These are phyloP conservation scores for Propsilocerus akamusi DNA, from an alignment of 1,140 invertebrate genomes.

Conservation along the genomic window DNA sequence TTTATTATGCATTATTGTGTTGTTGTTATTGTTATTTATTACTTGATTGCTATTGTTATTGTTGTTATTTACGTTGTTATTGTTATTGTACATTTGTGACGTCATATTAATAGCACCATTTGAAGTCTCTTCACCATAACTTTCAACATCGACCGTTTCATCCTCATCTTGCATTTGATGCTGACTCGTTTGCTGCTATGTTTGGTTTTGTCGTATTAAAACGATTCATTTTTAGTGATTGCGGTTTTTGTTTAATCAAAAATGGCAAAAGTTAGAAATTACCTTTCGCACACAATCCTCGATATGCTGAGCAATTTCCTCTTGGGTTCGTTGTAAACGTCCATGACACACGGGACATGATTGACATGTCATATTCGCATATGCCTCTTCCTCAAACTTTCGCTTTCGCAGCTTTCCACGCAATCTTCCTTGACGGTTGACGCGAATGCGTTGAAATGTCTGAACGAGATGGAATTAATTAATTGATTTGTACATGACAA, in stretches of 20 bases:
- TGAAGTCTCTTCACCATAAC: slow-evolving; percentile 19
- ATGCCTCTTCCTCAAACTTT: slow-evolving; percentile 40
- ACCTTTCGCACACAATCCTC: slow-evolving; percentile 40
- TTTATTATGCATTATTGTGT: slow-evolving; percentile 1
- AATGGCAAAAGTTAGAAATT: not conserved
- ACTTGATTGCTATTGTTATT: slow-evolving; percentile 13
- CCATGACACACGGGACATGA: slow-evolving; percentile 66
- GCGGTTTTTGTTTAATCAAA: slow-evolving; percentile 16
- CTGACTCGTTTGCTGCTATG: too few species aligned
- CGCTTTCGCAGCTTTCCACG: slow-evolving; percentile 37
- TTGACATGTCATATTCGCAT: slow-evolving; percentile 23
- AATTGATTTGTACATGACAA: not conserved
- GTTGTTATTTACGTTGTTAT: slow-evolving; percentile 18
- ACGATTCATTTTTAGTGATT: too few species aligned
- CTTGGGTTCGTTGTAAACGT: slow-evolving; percentile 31
- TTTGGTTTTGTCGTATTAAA: too few species aligned
- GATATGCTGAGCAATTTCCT: slow-evolving; percentile 57
- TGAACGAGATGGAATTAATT: slow-evolving; percentile 10
- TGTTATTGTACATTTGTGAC: slow-evolving; percentile 5
- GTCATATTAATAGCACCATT: slow-evolving; percentile 6
- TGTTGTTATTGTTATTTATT: slow-evolving; percentile 8
- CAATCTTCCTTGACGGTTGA: slow-evolving; percentile 52
- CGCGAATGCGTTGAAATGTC: slow-evolving; percentile 65
- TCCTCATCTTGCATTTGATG: slow-evolving; percentile 24
- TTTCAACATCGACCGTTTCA: slow-evolving; percentile 32